phyloP scores from a whole-genome alignment of 1,140 invertebrate species.

The Lethocerus indicus region DNA sequence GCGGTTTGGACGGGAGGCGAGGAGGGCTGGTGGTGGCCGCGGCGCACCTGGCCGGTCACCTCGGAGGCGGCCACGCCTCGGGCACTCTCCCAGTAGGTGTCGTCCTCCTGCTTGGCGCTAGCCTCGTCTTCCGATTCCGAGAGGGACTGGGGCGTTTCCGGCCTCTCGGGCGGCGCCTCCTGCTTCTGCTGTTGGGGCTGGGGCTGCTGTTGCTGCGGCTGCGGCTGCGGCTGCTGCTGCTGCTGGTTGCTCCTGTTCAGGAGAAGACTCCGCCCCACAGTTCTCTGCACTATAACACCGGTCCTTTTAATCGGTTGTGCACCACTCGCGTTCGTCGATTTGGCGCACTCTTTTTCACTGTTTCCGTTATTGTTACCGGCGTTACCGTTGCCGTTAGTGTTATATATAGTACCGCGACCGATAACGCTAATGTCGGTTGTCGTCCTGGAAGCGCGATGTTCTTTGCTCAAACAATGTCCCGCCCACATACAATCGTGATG shows the following conservation, averaged over 20 bases:
- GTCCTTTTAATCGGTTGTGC: background rate
- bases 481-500: conserved; percentile 54
- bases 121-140: conserved; percentile 10
- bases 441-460: conserved; percentile 20
- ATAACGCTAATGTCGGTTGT: background rate
- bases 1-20: too few relatives aligned
- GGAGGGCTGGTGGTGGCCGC: conserved; percentile 14
- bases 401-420: background rate
- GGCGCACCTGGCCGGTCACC: conserved; percentile 22
- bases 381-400: background rate
- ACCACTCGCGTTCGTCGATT: conserved; percentile 21
- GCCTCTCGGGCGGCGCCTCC: conserved; percentile 7
- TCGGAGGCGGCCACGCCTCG: conserved; percentile 22
- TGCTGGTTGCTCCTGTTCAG: conserved; percentile 23
- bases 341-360: conserved; percentile 15
- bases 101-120: background rate
- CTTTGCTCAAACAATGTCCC: conserved; percentile 33
- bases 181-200: conserved; percentile 19
- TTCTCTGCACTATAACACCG: background rate
- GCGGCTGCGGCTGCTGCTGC: conserved; percentile 26
- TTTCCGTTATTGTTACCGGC: background rate
- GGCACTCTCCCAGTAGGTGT: conserved; percentile 16
- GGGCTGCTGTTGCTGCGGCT: too few relatives aligned
- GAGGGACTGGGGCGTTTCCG: conserved; percentile 11
- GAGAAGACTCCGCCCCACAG: conserved; percentile 20